Evolutionary conservation across 2,888 invertebrate species (phyloP).

Genomic region (Hemithea aestivaria): DNA sequence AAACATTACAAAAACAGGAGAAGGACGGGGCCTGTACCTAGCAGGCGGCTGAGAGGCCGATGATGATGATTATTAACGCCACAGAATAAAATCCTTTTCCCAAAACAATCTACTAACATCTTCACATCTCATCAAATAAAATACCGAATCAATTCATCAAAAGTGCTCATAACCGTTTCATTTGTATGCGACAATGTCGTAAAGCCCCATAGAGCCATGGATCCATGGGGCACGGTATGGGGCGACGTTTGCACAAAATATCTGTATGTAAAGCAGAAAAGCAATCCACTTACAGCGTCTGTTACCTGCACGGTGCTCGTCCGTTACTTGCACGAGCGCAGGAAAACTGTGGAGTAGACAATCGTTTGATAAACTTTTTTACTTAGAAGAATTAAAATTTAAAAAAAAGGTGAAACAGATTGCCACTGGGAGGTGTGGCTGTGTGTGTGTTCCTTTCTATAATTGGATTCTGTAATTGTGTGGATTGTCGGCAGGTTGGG

Average conservation of each 20-base stretch:
- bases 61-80: too few relatives aligned
- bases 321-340: constrained; percentile 47
- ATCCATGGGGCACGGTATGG: constrained; percentile 18
- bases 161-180: constrained; percentile 10
- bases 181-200: constrained; percentile 7
- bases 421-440: too few relatives aligned
- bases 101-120: too few relatives aligned
- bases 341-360: constrained; percentile 35
- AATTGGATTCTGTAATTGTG: too few relatives aligned
- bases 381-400: too few relatives aligned
- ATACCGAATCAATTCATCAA: constrained; percentile 11
- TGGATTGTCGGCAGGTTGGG: too few relatives aligned
- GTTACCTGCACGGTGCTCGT: constrained; percentile 70
- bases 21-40: too few relatives aligned
- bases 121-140: constrained; percentile 4
- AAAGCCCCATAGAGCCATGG: background rate
- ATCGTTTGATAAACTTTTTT: background rate
- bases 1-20: too few relatives aligned
- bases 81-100: too few relatives aligned
- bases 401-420: too few relatives aligned
- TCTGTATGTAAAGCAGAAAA: constrained; percentile 75
- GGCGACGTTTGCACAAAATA: constrained; percentile 67
- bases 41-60: too few relatives aligned
- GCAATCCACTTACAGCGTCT: constrained; percentile 75
- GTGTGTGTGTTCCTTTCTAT: too few relatives aligned